These are phyloP conservation scores for Rhorus exstirpatorius DNA, from an alignment of 2,888 invertebrate genomes.

Conservation along the genomic window DNA sequence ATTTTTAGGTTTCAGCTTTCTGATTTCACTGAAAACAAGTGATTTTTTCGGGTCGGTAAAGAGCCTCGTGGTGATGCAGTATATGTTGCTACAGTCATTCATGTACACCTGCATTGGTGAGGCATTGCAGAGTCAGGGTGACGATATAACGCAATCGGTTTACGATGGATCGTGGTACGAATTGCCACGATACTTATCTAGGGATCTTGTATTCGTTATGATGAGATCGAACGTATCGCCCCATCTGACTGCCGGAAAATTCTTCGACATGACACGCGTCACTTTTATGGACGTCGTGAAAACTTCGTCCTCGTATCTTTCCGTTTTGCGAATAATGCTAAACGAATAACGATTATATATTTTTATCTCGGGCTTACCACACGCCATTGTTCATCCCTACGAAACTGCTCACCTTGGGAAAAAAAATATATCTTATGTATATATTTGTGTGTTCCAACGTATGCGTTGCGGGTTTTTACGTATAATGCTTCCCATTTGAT, in stretches of 20 bases:
- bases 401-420: too few species aligned
- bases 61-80: conserved; percentile 53
- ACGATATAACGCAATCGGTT: conserved; percentile 67
- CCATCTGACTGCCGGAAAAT: conserved; percentile 70
- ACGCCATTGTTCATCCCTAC: too few species aligned
- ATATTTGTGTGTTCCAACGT: too few species aligned
- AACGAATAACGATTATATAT: conserved; percentile 41
- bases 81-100: conserved; percentile 70
- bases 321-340: conserved; percentile 68
- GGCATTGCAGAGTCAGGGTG: conserved; percentile 67
- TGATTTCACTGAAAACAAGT: conserved; percentile 62
- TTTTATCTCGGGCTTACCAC: too few species aligned
- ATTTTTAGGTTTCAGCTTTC: conserved; percentile 73
- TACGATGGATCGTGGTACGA: conserved; percentile 73
- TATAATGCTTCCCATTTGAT: too few species aligned
- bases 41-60: conserved; percentile 49
- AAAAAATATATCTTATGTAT: too few species aligned
- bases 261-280: conserved; percentile 65
- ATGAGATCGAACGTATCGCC: conserved; percentile 71
- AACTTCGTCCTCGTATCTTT: conserved; percentile 70
- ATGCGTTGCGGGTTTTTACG: too few species aligned
- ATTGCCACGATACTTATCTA: conserved; percentile 68
- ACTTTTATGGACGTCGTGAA: conserved; percentile 69
- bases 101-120: conserved; percentile 73
- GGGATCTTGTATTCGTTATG: conserved; percentile 72